Percentiles rank a stretch among this genome's conserved stretches.
phyloP scores from a whole-genome alignment of 1,140 invertebrate genomes.

The Tribolium castaneum region DNA sequence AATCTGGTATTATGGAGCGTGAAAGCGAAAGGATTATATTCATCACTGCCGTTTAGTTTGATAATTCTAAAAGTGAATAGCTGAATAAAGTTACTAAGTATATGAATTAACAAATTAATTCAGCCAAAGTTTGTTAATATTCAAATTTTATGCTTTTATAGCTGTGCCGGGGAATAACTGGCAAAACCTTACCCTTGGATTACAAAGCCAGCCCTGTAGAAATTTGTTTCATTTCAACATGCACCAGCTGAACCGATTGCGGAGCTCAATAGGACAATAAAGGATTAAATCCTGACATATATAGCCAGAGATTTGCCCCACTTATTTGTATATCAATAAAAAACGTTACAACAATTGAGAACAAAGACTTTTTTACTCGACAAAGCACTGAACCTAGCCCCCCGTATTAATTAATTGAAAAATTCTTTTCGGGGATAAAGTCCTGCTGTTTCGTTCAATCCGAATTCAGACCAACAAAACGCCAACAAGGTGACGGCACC shows the following conservation, averaged over 20 bases:
- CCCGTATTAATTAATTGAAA: no score
- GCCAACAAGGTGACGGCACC: neutral
- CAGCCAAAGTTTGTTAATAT: constrained; percentile 30
- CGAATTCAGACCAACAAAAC: neutral
- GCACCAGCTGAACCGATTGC: constrained; percentile 8
- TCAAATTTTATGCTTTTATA: constrained; percentile 33
- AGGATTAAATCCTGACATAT: neutral
- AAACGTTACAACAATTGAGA: no score
- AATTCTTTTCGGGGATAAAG: no score
- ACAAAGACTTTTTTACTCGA: no score
- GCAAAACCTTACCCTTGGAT: neutral
- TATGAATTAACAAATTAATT: constrained; percentile 35
- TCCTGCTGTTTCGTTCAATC: neutral
- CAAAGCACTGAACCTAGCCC: no score
- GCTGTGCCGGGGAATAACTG: neutral
- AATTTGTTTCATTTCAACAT: neutral
- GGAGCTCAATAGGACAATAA: constrained; percentile 4
- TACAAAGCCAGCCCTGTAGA: neutral
- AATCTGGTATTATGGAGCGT: constrained; percentile 16
- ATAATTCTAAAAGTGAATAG: constrained; percentile 25
- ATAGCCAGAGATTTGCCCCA: neutral
- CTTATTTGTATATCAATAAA: no score
- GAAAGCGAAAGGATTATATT: constrained; percentile 29
- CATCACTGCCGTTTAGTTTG: constrained; percentile 7
- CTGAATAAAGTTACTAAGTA: constrained; percentile 23